Evolutionary conservation across 2,113 vertebrate genomes (phyloP).

Genomic region (Atherinomorus stipes): DNA sequence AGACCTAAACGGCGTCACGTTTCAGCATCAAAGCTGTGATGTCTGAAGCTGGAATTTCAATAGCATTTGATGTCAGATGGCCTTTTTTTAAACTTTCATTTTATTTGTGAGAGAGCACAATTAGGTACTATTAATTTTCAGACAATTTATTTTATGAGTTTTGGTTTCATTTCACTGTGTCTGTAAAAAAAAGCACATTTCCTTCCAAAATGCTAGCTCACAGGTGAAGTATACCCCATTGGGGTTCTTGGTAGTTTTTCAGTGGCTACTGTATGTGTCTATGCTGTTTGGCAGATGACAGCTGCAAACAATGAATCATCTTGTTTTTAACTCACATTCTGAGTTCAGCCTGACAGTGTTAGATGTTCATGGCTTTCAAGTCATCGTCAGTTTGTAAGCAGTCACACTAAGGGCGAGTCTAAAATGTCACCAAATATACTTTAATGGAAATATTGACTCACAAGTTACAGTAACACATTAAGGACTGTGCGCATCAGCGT

Average conservation of each 20-base stretch:
- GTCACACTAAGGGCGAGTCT: neutral
- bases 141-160: no score
- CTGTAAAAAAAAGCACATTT: no score
- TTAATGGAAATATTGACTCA: neutral
- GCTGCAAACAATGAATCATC: neutral
- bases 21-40: no score
- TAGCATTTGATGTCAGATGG: no score
- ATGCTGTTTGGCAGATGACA: neutral
- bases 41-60: no score
- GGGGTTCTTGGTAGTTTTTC: neutral
- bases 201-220: neutral
- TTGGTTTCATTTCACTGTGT: no score
- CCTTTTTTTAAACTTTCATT: no score
- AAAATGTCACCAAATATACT: neutral
- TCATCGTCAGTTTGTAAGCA: neutral
- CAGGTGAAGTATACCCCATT: neutral
- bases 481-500: neutral
- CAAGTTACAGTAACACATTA: neutral
- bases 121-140: no score
- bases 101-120: no score
- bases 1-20: no score
- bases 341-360: neutral
- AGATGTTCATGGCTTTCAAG: neutral
- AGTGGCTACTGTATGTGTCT: neutral
- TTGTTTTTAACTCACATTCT: neutral